Evolutionary conservation across 2,797 vertebrate species (phyloP).

Genomic region (Yasuhikotakia modesta): DNA sequence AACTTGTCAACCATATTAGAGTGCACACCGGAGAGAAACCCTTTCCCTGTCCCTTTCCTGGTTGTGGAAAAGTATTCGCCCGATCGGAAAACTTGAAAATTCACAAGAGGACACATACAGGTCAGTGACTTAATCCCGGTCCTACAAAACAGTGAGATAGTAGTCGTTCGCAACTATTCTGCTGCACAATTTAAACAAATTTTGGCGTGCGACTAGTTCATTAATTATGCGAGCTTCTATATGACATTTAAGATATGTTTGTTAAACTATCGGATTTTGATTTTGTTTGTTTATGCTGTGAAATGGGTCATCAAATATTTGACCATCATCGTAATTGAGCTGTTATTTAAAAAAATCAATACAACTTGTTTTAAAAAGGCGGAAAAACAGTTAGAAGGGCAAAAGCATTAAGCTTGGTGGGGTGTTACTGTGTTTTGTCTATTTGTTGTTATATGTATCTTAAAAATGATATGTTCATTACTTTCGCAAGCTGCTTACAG

Average conservation of each 20-base stretch:
- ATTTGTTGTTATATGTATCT: neutral
- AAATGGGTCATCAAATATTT: neutral
- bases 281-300: neutral
- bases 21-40: slow-evolving; percentile 99
- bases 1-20: slow-evolving; percentile 98
- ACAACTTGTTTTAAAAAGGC: neutral
- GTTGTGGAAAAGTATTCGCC: slow-evolving; percentile 98
- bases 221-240: no score
- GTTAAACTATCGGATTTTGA: neutral
- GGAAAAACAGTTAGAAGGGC: neutral
- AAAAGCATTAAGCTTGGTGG: neutral
- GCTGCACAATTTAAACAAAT: neutral
- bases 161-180: neutral
- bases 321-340: neutral
- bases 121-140: slow-evolving; percentile 79
- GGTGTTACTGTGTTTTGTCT: neutral
- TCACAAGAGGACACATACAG: slow-evolving; percentile 99
- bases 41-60: slow-evolving; percentile 97
- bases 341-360: neutral
- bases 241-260: neutral
- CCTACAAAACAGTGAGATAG: neutral
- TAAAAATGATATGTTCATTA: neutral
- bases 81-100: slow-evolving; percentile 98
- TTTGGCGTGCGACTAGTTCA: neutral
- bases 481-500: neutral